Evolutionary conservation across 2,797 vertebrate species (phyloP).

Genomic region (Telmatherina bonti): DNA sequence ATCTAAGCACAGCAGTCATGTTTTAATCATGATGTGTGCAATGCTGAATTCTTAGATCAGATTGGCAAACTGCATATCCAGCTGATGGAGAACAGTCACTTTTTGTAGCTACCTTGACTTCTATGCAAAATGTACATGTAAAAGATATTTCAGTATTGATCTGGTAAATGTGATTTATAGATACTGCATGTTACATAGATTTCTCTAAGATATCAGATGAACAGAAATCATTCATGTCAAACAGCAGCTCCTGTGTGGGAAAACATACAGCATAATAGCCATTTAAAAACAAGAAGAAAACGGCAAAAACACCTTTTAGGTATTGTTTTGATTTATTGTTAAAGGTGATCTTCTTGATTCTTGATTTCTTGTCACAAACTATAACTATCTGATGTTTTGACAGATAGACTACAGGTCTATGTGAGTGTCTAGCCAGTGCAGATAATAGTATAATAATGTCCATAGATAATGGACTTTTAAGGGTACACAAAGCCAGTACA

Average conservation of each 20-base stretch:
- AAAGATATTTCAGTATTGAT: not conserved
- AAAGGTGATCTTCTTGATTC: too few relatives aligned
- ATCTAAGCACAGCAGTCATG: constrained; percentile 53
- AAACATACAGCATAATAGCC: not conserved
- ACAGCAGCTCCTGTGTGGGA: not conserved
- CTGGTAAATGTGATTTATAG: constrained; percentile 4
- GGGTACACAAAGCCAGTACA: too few relatives aligned
- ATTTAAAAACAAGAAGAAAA: too few relatives aligned
- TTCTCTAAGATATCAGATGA: not conserved
- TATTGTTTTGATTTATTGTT: too few relatives aligned
- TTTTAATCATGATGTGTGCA: constrained; percentile 65
- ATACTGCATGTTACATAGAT: not conserved
- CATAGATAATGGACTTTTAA: too few relatives aligned
- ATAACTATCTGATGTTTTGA: not conserved
- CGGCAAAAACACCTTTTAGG: too few relatives aligned
- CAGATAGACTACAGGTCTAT: not conserved
- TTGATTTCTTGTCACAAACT: too few relatives aligned
- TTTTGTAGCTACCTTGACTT: not conserved
- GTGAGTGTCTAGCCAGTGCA: not conserved
- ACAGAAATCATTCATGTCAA: not conserved
- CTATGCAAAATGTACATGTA: not conserved
- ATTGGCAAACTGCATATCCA: constrained; percentile 8
- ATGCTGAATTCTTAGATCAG: constrained; percentile 36
- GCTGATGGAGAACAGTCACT: not conserved
- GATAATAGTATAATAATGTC: too few relatives aligned